Base-by-base conservation (phyloP, 1,140 invertebrate species). In the Liolophura sinensis region DNA sequence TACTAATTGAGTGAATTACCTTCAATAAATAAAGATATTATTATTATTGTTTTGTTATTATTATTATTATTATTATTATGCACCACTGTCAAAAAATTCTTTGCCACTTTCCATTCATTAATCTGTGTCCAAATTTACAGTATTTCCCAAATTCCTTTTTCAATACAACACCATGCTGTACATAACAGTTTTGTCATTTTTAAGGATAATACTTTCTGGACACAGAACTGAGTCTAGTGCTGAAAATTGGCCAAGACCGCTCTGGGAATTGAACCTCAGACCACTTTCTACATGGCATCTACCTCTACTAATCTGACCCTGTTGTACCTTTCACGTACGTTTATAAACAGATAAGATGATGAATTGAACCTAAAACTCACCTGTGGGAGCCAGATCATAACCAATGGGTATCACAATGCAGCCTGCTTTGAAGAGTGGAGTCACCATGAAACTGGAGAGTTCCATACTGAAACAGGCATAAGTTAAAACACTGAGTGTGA, bases 301-400 rank as follows among this genome's bases (percentile, higher is more conserved):
- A 52, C 11, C 49, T 3, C 9, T 47, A n/a, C n/a, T n/a, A n/a
- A n/a, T n/a, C n/a, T n/a, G n/a, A n/a, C n/a, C n/a, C n/a, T n/a
- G n/a, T n/a, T n/a, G n/a, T n/a, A n/a, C n/a, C n/a, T n/a, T n/a
- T n/a, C n/a, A n/a, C n/a, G n/a, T n/a, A n/a, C n/a, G n/a, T n/a
- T n/a, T n/a, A n/a, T n/a, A n/a, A n/a, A n/a, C n/a, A n/a, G n/a
- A n/a, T n/a, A n/a, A n/a, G n/a, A n/a, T n/a, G n/a, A 27, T 64
- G 22, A 48, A 48, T 5, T 56, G 31, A n/a, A 48, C 24, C 25
- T 22, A 20, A 50, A 50, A 24, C 62, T 78, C 79, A 90, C 89
- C 89, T 65, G 84, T 72, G 0, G 92, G 92, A 68, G 92, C 92
- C 0, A 93, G 83, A 73, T 92, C 91, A 76, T 94, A 94, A 40